These are phyloP conservation scores for Falcunculus frontatus DNA, from an alignment of 2,113 vertebrate genomes.

Conservation along the genomic window DNA sequence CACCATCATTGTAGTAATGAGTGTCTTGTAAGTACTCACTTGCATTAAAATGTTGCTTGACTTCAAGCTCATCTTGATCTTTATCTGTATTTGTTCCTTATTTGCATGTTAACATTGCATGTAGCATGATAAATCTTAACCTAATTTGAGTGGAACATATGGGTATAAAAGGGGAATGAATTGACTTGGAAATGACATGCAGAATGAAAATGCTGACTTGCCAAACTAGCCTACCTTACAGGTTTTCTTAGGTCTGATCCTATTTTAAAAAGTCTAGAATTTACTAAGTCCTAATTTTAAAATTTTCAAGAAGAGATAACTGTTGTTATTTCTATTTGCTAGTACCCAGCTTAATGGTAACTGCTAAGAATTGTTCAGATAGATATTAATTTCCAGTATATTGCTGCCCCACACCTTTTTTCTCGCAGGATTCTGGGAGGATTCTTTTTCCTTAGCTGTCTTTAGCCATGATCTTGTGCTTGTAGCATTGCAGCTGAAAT, in stretches of 20 bases:
- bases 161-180: background rate
- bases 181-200: background rate
- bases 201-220: background rate
- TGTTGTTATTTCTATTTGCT: background rate
- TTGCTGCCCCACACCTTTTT: background rate
- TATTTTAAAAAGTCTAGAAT: background rate
- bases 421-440: background rate
- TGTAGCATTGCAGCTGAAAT: background rate
- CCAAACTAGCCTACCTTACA: background rate
- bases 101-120: background rate
- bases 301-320: background rate
- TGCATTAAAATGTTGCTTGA: background rate
- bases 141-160: background rate
- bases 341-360: background rate
- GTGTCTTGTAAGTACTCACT: constrained; percentile 76
- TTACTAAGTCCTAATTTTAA: background rate
- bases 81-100: background rate
- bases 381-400: background rate
- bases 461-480: background rate
- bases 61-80: background rate
- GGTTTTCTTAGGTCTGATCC: background rate
- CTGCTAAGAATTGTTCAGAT: background rate
- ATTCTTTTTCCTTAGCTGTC: background rate
- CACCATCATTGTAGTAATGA: constrained; percentile 73
- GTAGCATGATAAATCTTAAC: background rate